Evolutionary conservation across 1,140 invertebrate species (phyloP).

Genomic region (Drosophila gunungcola): DNA sequence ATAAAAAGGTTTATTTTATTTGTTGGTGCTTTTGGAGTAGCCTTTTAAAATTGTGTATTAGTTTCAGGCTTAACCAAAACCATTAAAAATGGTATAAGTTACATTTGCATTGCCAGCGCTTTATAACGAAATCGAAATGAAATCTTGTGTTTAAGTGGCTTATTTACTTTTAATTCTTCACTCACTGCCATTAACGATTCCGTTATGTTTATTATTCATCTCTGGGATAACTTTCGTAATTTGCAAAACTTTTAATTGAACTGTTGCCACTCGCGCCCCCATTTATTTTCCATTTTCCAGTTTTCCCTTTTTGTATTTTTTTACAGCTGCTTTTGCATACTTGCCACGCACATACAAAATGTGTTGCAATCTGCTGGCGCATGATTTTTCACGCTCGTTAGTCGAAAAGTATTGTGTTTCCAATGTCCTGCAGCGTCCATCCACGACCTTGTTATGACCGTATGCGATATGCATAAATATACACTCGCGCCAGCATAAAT

Average conservation of each 20-base stretch:
- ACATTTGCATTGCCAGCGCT: too few species aligned
- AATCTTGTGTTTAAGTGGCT: conserved; percentile 15
- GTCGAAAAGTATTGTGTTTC: conserved; percentile 61
- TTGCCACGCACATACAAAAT: conserved; percentile 20
- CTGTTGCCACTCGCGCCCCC: conserved; percentile 30
- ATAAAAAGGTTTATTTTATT: too few species aligned
- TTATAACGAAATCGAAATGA: conserved; percentile 1
- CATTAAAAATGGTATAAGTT: too few species aligned
- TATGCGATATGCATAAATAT: conserved; percentile 48
- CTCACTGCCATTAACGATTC: conserved; percentile 39
- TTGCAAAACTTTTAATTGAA: conserved; percentile 63
- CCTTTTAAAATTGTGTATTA: too few species aligned
- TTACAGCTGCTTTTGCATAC: background rate
- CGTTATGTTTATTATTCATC: conserved; percentile 54
- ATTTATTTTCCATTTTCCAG: conserved; percentile 4
- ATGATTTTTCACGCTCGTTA: conserved; percentile 80
- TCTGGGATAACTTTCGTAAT: conserved; percentile 53
- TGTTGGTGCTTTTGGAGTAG: too few species aligned
- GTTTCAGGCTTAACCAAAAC: too few species aligned
- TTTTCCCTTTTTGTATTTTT: conserved; percentile 3
- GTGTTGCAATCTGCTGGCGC: conserved; percentile 69
- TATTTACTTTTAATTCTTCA: conserved; percentile 52
- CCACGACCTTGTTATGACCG: conserved; percentile 51
- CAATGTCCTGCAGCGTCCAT: conserved; percentile 25
- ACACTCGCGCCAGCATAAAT: conserved; percentile 30